These are phyloP conservation scores for Chelon auratus DNA, from an alignment of 2,797 vertebrate species.

Conservation along the genomic window DNA sequence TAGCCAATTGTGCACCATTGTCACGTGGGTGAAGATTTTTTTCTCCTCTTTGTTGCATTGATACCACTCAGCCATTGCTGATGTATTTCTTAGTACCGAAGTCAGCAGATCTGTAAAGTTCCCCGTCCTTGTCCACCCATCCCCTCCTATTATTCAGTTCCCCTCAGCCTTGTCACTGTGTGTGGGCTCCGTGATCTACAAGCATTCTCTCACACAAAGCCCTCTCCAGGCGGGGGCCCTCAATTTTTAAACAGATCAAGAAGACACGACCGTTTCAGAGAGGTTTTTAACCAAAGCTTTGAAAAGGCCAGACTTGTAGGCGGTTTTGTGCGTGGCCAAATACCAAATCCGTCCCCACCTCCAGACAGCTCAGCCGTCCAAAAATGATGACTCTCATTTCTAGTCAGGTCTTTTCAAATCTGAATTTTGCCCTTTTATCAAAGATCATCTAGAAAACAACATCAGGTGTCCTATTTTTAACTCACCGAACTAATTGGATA, in stretches of 20 bases:
- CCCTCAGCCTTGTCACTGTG: neutral
- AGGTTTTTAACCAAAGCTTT: neutral
- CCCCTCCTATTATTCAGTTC: neutral
- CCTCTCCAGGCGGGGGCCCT: neutral
- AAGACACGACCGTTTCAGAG: neutral
- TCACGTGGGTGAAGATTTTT: too few species aligned
- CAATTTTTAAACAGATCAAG: constrained; percentile 7
- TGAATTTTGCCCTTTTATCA: constrained; percentile 9
- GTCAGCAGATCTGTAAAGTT: constrained; percentile 7
- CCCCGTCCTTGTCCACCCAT: neutral
- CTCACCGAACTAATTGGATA: neutral
- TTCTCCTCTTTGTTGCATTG: too few species aligned
- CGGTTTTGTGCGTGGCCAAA: neutral
- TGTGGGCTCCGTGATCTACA: constrained; percentile 5
- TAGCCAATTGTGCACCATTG: too few species aligned
- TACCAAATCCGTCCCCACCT: neutral
- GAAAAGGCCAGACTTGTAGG: neutral
- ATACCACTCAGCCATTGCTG: neutral
- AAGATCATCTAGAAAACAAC: constrained; percentile 1
- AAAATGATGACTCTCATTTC: constrained; percentile 3
- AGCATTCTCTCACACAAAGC: constrained; percentile 11
- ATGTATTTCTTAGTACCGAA: neutral
- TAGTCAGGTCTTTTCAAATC: neutral
- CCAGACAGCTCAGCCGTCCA: neutral
- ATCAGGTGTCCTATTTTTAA: constrained; percentile 39